Conservation (phyloP, 2,113 vertebrate genomes). For the Mus spicilegus region DNA sequence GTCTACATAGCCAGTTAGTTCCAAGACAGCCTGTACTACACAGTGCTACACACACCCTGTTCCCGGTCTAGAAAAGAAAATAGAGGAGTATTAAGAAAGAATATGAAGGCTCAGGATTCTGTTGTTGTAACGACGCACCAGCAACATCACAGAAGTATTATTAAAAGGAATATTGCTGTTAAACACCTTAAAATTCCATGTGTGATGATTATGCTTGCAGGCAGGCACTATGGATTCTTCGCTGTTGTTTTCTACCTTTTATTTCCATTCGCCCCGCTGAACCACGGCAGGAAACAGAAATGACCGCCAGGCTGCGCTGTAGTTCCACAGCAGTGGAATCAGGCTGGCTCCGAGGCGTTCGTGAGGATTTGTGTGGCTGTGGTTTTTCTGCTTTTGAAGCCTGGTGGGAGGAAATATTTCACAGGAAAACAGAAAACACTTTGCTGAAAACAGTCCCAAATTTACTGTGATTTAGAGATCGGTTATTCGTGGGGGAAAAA, state of each 20-base stretch:
- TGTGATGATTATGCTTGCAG: background rate
- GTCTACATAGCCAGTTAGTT: background rate
- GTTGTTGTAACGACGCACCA: background rate
- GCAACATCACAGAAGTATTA: background rate
- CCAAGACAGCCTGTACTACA: background rate
- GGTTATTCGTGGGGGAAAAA: background rate
- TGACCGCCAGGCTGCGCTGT: conserved; percentile 86
- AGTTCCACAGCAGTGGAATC: conserved; percentile 76
- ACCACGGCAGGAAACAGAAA: background rate
- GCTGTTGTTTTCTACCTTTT: conserved; percentile 2
- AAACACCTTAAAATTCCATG: background rate
- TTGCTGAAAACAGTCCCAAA: background rate
- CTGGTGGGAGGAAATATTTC: background rate
- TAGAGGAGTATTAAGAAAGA: background rate
- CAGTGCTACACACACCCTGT: background rate
- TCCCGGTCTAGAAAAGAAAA: background rate
- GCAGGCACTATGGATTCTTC: background rate
- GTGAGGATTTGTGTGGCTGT: background rate
- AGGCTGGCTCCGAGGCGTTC: background rate
- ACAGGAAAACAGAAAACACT: conserved; percentile 65
- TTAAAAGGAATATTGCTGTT: background rate
- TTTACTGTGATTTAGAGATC: conserved; percentile 27
- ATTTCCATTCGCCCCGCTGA: background rate
- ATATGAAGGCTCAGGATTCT: conserved; percentile 14
- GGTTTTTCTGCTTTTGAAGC: background rate